Evolutionary conservation across 2,888 invertebrate genomes (phyloP).

Genomic region (Erebia epiphron): DNA sequence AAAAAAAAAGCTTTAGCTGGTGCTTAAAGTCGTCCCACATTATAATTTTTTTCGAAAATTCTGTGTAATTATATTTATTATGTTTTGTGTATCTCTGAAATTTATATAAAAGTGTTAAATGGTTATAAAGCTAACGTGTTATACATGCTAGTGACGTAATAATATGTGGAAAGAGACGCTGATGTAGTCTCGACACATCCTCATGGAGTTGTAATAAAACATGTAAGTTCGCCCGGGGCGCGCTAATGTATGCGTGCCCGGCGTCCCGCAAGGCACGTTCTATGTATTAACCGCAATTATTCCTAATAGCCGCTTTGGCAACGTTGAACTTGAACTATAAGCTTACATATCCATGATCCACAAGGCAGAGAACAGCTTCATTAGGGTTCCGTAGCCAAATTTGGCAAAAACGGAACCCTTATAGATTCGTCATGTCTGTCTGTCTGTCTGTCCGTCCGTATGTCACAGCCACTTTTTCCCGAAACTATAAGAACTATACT

Average conservation of each 20-base stretch:
- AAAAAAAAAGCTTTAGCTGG: too few relatives aligned
- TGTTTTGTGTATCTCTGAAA: too few relatives aligned
- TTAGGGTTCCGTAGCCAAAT: too few relatives aligned
- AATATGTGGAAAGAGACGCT: conserved; percentile 2
- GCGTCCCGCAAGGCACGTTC: conserved; percentile 39
- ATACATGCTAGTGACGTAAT: background rate
- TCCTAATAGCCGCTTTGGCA: conserved; percentile 34
- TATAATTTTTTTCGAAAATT: too few relatives aligned
- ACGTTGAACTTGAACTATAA: background rate
- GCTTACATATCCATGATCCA: background rate
- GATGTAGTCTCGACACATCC: conserved; percentile 40
- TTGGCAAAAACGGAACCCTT: too few relatives aligned
- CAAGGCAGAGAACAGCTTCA: too few relatives aligned
- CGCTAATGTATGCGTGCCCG: conserved; percentile 41
- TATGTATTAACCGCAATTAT: conserved; percentile 37
- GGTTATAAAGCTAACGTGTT: background rate
- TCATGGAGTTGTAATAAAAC: conserved; percentile 43
- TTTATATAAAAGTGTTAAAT: background rate
- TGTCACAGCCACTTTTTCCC: too few relatives aligned
- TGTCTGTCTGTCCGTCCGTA: too few relatives aligned
- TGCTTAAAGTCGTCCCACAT: too few relatives aligned
- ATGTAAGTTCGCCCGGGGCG: conserved; percentile 37
- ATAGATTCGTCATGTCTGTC: too few relatives aligned
- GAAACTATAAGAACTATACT: too few relatives aligned
- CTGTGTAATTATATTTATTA: too few relatives aligned